Base-by-base conservation (phyloP, 2,797 vertebrate species). In the Halcyon chelicuti region DNA sequence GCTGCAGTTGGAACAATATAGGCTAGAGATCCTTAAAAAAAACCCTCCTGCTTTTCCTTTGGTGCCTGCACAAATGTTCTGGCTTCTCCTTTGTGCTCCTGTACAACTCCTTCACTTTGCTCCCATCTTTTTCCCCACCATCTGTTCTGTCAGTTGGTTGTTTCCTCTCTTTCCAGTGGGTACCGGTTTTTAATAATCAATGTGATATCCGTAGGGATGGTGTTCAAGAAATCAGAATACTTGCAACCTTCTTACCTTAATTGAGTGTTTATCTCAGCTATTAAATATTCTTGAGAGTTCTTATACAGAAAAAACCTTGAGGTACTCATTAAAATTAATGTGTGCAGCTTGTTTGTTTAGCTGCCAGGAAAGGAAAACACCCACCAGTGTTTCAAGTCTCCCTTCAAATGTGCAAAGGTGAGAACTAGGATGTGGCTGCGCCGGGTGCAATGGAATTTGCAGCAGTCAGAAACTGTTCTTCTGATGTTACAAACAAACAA, bases 291-390 rank as follows among this genome's bases (percentile, higher is more conserved):
- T 94, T 71, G 71, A 88, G 92, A 91, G 86, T 88, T 96, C 81
- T 90, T 73, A 62, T 20, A 21, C 52, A 80, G 77, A 31, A 94
- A 79, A 96, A 93, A 47, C 90, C 89, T 92, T 78, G 84, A 93
- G 86, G 82, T 94, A 40, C 90, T 96, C 86, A 90, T 97, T 96
- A 95, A 97, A 96, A 94, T 96, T 83, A 95, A 96, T 93, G 63
- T 11, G 18, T 29, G 63, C 51, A 72, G 62, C 49, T 81, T 62
- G 78, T 97, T 96, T 96, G 81, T 93, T 96, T 94, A 42, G 86
- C 79, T 95, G 70, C 79, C 76, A 92, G 92, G 12, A 68, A 68
- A 79, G 37, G 17, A 77, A 55, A 90, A 51, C 5, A 5, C 29
- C 1, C 62, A 37, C 15, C 3, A 73, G 62, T 26, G 47, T 95